Conservation (phyloP, 2,113 vertebrate species). For the Muscicapa adusta region DNA sequence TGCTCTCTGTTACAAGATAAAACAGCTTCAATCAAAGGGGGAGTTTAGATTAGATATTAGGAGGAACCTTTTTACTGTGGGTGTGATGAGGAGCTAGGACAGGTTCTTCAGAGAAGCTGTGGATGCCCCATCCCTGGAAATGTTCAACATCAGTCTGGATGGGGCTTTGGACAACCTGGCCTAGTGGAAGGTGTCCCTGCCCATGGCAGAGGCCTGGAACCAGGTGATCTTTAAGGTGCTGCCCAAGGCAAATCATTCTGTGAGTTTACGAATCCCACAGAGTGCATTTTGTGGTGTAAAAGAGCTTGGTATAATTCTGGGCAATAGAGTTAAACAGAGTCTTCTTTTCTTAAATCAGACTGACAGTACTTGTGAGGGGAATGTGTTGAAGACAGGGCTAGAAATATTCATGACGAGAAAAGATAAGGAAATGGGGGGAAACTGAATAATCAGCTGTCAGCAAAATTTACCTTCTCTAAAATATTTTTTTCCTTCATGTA, state of each 20-base stretch:
- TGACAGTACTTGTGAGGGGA: constrained; percentile 2
- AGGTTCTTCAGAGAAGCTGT: neutral
- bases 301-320: neutral
- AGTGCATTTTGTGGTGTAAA: neutral
- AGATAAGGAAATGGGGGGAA: neutral
- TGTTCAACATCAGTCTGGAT: neutral
- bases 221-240: neutral
- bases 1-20: neutral
- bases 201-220: neutral
- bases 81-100: accelerated
- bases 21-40: neutral
- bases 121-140: neutral
- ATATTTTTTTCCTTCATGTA: neutral
- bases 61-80: neutral
- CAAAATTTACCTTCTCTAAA: neutral
- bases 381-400: neutral
- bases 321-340: neutral
- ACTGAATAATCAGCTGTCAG: neutral
- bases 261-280: neutral
- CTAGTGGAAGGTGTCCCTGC: neutral
- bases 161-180: neutral
- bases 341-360: neutral
- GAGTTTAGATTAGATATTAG: neutral
- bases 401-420: neutral
- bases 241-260: neutral